phyloP scores from a whole-genome alignment of 2,797 vertebrate species.

The Typhlichthys eigenmanni region DNA sequence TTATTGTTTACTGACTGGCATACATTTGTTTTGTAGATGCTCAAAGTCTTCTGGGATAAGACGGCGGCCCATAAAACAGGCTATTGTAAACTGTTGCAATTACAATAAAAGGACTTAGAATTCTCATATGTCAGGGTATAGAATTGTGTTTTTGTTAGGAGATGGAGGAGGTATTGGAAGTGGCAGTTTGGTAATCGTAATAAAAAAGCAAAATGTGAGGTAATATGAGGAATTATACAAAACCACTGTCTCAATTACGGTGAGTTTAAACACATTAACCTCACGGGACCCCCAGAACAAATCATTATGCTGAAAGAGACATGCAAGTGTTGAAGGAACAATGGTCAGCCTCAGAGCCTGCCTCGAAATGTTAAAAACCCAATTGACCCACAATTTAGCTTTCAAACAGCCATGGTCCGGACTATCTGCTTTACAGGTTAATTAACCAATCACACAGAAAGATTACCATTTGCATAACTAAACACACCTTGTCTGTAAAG shows the following conservation, averaged over 20 bases:
- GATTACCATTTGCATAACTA: conserved; percentile 83
- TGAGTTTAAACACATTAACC: conserved; percentile 79
- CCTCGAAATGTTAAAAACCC: conserved; percentile 77
- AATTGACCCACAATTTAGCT: conserved; percentile 79
- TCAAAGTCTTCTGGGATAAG: conserved; percentile 56
- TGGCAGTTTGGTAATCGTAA: conserved; percentile 53
- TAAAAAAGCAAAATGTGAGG: conserved; percentile 14
- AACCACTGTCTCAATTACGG: conserved; percentile 78
- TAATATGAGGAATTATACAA: conserved; percentile 65
- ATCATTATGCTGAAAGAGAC: conserved; percentile 72
- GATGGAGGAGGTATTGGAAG: conserved; percentile 29
- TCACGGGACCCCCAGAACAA: conserved; percentile 65
- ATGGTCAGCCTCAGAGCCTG: conserved; percentile 63
- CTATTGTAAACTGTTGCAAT: conserved; percentile 22
- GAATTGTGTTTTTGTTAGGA: conserved; percentile 34
- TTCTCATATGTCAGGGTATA: conserved; percentile 60
- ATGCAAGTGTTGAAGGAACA: conserved; percentile 66
- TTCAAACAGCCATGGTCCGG: conserved; percentile 65
- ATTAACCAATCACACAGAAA: conserved; percentile 82
- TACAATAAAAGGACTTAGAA: conserved; percentile 73
- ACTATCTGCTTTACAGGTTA: conserved; percentile 78
- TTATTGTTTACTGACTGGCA: conserved; percentile 44
- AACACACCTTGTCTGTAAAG: conserved; percentile 77
- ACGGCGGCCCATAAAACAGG: conserved; percentile 60
- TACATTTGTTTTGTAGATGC: conserved; percentile 15